Base-by-base conservation (phyloP, 2,888 invertebrate genomes). In the Tetragnatha montana region DNA sequence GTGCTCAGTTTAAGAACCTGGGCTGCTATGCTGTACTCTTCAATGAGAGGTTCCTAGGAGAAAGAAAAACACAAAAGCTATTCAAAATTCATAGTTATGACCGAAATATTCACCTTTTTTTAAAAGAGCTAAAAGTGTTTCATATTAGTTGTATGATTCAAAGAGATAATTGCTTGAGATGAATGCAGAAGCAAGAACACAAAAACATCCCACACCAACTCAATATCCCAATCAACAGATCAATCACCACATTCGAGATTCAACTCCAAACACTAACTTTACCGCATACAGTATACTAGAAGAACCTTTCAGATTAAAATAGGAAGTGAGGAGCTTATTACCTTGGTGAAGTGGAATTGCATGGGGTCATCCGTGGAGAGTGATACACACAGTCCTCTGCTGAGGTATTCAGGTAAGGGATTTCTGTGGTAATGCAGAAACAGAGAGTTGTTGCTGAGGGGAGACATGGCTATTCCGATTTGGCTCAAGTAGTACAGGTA, bases 281-380 rank as follows among this genome's bases (percentile, higher is more conserved):
- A 35, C 35, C 35, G 4, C 35, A 35, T 35, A 4, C 35, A 35
- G 35, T 1, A 35, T 35, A 35, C 35, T 35, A 35, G 35, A 35
- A 35, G 4, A 35, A 35, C 35, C 35, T 35, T 35, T 1, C 35
- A 35, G 35, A 35, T 35, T 35, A 4, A 35, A 35, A 35, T 35
- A 4, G 35, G 35, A 1, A 2, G 35, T 35, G 35, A 35, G 35
- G 35, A 35, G 2, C 35, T 35, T 2, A 35, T 35, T 35, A 96
- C 97, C 95, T 99, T 99, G 90, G 99, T 99, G 94, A 99, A 99
- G 94, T 99, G 99, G 94, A 99, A 99, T 94, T 99, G 99, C 92
- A 99, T 94, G 0, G 99, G 99, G 94, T 99, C 99, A 93, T 99
- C 99, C 0, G 99, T 99, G 17, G 98, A 98, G 90, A 99, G 95